Conservation (phyloP, 1,140 invertebrate genomes). For the Trinorchestia longiramus region DNA sequence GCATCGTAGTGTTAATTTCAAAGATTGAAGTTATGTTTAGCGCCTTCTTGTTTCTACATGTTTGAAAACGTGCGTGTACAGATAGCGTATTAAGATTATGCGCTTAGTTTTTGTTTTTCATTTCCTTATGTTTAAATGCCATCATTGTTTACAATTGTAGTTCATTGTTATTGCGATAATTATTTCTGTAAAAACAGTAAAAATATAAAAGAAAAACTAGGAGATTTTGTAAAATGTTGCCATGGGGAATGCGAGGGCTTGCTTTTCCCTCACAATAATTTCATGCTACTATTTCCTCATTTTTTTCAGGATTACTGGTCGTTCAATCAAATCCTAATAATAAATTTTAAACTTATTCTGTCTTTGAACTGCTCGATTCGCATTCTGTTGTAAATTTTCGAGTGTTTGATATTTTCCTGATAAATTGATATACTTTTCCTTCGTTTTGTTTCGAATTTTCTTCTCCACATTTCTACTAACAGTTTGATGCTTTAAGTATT, state of each 20-base stretch:
- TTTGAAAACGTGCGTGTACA: background rate
- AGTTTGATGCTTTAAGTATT: background rate
- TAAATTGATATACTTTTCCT: background rate
- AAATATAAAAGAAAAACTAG: background rate
- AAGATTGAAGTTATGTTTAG: no score
- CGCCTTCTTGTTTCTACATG: no score
- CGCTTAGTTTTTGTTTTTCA: background rate
- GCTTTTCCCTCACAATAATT: background rate
- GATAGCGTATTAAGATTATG: background rate
- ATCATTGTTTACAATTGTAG: background rate
- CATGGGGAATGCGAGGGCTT: background rate
- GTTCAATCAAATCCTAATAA: background rate
- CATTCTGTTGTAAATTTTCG: background rate
- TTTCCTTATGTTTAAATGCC: background rate
- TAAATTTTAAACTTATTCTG: background rate
- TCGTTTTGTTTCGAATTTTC: no score
- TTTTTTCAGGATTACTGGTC: background rate
- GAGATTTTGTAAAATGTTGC: background rate
- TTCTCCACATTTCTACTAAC: background rate
- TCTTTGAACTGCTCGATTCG: background rate
- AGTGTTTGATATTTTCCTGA: background rate
- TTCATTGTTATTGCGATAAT: background rate
- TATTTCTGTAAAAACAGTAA: background rate
- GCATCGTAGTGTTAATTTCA: background rate
- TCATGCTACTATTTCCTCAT: background rate